Conservation (phyloP, 1,140 invertebrate species). For the Drosophila virilis region DNA sequence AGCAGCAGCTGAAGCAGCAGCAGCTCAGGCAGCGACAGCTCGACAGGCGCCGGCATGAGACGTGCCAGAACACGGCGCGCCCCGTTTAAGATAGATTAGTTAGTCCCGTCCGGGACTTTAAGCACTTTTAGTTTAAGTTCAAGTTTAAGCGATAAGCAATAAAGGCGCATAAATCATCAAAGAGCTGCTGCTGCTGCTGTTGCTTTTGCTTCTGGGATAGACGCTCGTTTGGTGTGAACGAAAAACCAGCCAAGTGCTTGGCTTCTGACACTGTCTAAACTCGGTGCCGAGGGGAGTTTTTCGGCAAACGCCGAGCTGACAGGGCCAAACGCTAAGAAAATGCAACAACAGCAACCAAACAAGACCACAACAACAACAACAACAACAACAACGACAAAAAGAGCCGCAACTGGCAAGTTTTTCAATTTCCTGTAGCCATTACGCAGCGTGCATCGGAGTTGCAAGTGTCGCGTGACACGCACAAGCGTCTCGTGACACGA, state of each 20-base stretch:
- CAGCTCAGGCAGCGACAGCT: conserved; percentile 19
- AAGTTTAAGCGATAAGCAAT: conserved; percentile 28
- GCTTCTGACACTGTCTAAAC: conserved; percentile 54
- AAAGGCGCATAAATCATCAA: conserved; percentile 53
- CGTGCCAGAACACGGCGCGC: neutral
- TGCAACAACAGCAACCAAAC: conserved; percentile 7
- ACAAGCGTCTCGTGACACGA: neutral
- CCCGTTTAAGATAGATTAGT: conserved; percentile 13
- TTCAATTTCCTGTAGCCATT: conserved; percentile 79
- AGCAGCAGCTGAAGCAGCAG: conserved; percentile 45
- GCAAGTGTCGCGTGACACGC: conserved; percentile 1
- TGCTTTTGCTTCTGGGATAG: neutral
- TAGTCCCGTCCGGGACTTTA: neutral
- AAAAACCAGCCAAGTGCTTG: conserved; percentile 55
- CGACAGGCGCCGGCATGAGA: neutral
- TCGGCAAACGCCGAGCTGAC: conserved; percentile 18
- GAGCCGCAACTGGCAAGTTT: conserved; percentile 50
- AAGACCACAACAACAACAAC: conserved; percentile 30
- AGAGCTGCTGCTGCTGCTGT: conserved; percentile 2
- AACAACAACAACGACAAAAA: conserved; percentile 51
- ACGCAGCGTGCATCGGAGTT: conserved; percentile 28
- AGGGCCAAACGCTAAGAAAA: conserved; percentile 7
- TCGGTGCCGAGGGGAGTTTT: conserved; percentile 10
- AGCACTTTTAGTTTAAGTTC: conserved; percentile 5
- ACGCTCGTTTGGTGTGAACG: conserved; percentile 23